phyloP scores from a whole-genome alignment of 1,140 invertebrate species.

The Drosophila sechellia region DNA sequence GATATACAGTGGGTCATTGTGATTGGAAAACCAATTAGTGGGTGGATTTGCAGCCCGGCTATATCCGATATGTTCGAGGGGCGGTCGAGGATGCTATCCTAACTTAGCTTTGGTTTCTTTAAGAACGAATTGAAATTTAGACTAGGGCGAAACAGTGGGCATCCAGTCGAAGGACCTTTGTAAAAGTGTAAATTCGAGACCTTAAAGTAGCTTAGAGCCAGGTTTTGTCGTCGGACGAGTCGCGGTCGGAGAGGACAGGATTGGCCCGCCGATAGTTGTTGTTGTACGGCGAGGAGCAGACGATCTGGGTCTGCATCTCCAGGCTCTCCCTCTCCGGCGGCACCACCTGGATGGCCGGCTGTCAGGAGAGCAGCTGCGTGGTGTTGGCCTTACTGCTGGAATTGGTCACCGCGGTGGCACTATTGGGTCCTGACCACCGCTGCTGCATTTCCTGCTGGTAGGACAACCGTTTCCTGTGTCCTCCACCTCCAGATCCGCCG shows the following conservation, averaged over 20 bases:
- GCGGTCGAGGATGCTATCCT: slow-evolving; percentile 10
- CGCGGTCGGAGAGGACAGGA: slow-evolving; percentile 9
- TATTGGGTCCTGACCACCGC: slow-evolving; percentile 43
- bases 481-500: not conserved
- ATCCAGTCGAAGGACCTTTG: slow-evolving; percentile 2
- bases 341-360: slow-evolving; percentile 27
- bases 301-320: slow-evolving; percentile 56
- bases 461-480: slow-evolving; percentile 19
- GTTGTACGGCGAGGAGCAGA: slow-evolving; percentile 58
- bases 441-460: slow-evolving; percentile 72
- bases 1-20: not conserved
- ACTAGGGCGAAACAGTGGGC: slow-evolving; percentile 3
- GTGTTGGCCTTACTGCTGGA: slow-evolving; percentile 39
- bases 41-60: not conserved
- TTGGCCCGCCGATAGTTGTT: slow-evolving; percentile 66
- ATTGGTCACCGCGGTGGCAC: slow-evolving; percentile 1
- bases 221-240: slow-evolving; percentile 66
- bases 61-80: slow-evolving; percentile 18
- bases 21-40: slow-evolving; percentile 11
- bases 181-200: slow-evolving; percentile 68
- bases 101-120: slow-evolving; percentile 29
- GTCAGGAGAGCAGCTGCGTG: slow-evolving; percentile 68
- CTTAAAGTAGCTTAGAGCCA: slow-evolving; percentile 66
- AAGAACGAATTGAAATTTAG: slow-evolving; percentile 27
- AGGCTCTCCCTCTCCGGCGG: slow-evolving; percentile 46